Evolutionary conservation across 2,797 vertebrate genomes (phyloP).

Genomic region (Trachops cirrhosus): DNA sequence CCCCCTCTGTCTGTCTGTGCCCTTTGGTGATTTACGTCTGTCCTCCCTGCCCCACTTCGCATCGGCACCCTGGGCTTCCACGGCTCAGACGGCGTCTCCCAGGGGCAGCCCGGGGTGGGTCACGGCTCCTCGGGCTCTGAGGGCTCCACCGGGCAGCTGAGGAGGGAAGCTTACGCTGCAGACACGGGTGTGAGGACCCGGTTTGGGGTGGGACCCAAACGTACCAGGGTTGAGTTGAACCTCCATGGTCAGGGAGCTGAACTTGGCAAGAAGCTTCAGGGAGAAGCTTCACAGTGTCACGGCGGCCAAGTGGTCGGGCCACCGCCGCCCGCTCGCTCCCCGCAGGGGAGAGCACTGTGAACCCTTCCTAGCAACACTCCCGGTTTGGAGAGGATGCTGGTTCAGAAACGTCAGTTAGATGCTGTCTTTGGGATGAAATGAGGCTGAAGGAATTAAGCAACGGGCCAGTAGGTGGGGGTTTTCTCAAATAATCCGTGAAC

Average conservation of each 20-base stretch:
- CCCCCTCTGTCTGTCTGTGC: not conserved
- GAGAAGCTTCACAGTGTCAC: not conserved
- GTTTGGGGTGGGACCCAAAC: not conserved
- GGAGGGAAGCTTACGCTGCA: not conserved
- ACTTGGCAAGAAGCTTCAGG: not conserved
- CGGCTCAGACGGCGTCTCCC: not conserved
- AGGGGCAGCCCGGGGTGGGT: too few species aligned
- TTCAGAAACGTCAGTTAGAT: constrained; percentile 10
- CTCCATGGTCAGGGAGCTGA: not conserved
- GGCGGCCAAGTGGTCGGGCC: not conserved
- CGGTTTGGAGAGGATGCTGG: not conserved
- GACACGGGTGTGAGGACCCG: not conserved
- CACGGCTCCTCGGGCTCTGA: not conserved
- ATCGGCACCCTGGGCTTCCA: not conserved
- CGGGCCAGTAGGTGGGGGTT: not conserved
- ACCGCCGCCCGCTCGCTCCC: accelerated
- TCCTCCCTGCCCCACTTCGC: not conserved
- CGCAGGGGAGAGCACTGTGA: too few species aligned
- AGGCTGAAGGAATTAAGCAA: constrained; percentile 4
- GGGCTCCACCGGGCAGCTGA: too few species aligned
- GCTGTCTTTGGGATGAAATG: not conserved
- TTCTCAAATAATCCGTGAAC: not conserved
- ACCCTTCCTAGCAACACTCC: not conserved
- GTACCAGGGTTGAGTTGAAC: not conserved
- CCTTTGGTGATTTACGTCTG: not conserved